A percentile compares a stretch with the other conserved stretches of the same genome.
Conservation (phyloP, 1,140 invertebrate genomes). For the Leptinotarsa lineolata region DNA sequence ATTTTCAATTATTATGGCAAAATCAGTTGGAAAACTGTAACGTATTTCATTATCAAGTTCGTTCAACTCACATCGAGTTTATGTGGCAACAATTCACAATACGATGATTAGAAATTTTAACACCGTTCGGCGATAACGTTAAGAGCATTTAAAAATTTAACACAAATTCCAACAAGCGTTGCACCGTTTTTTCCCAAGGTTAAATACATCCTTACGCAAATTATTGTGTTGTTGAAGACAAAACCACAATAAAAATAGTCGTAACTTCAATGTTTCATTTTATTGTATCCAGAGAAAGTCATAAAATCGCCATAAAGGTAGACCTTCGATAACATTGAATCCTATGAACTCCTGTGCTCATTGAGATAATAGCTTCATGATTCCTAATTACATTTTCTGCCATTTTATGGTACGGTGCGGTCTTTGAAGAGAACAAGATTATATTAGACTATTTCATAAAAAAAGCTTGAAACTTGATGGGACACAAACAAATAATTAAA, state of each 20-base stretch:
- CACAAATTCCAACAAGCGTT: too few relatives aligned
- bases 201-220: neutral
- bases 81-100: too few relatives aligned
- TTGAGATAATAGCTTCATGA: conserved; percentile 3
- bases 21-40: too few relatives aligned
- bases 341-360: neutral
- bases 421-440: neutral
- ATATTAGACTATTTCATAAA: too few relatives aligned
- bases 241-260: conserved; percentile 18
- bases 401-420: neutral
- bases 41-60: too few relatives aligned
- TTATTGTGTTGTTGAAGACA: neutral
- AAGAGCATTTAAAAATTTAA: too few relatives aligned
- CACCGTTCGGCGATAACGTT: too few relatives aligned
- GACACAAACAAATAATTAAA: too few relatives aligned
- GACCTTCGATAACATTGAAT: conserved; percentile 17
- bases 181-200: neutral
- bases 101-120: too few relatives aligned
- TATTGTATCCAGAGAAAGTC: conserved; percentile 14
- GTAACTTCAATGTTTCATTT: conserved; percentile 14
- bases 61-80: too few relatives aligned
- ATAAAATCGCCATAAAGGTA: conserved; percentile 25
- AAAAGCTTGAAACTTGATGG: too few relatives aligned
- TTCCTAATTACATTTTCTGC: conserved; percentile 9
- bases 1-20: too few relatives aligned